Conservation (phyloP, 2,113 vertebrate species). For the Blennius ocellaris region DNA sequence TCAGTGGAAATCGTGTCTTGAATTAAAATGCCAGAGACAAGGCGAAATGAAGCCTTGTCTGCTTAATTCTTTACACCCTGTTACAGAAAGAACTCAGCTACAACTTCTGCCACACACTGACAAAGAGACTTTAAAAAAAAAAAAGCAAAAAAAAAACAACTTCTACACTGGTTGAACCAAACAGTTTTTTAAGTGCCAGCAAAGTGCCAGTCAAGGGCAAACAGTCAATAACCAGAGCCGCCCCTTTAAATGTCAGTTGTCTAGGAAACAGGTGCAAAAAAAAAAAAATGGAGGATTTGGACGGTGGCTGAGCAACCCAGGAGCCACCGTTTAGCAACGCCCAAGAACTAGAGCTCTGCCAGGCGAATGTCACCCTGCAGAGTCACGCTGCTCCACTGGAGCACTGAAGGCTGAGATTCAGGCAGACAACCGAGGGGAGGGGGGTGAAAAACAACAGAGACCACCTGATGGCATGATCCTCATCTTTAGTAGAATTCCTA, state of each 20-base stretch:
- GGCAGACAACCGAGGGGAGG: slow-evolving; percentile 29
- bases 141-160: slow-evolving; percentile 12
- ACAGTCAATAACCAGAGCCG: slow-evolving; percentile 59
- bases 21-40: slow-evolving; percentile 22
- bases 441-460: slow-evolving; percentile 41
- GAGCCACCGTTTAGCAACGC: slow-evolving; percentile 49
- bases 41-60: slow-evolving; percentile 1
- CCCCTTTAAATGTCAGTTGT: slow-evolving; percentile 75
- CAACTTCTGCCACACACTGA: background rate
- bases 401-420: slow-evolving; percentile 46
- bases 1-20: slow-evolving; percentile 13
- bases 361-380: slow-evolving; percentile 51
- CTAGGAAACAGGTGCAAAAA: slow-evolving; percentile 79
- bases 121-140: background rate
- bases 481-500: slow-evolving; percentile 37
- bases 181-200: slow-evolving; percentile 50
- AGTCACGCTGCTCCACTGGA: slow-evolving; percentile 45
- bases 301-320: slow-evolving; percentile 52
- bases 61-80: background rate
- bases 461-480: slow-evolving; percentile 50
- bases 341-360: slow-evolving; percentile 37
- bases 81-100: background rate
- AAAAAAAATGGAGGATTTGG: slow-evolving; percentile 62
- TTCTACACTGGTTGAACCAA: slow-evolving; percentile 28
- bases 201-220: slow-evolving; percentile 58